Conservation (phyloP, 1,140 invertebrate species). For the Pinna nobilis region DNA sequence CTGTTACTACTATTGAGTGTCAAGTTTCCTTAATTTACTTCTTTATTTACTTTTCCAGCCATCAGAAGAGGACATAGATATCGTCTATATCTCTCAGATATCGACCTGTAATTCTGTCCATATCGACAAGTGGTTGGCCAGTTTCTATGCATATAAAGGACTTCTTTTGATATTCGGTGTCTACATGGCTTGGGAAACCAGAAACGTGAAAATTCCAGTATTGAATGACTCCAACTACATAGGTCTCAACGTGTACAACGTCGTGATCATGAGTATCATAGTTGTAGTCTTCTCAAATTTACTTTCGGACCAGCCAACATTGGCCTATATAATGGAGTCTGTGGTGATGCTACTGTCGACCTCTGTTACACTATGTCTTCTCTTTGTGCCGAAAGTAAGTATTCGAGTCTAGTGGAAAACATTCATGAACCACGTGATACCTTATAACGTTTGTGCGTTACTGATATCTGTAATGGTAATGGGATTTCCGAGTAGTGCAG, state of each 20-base stretch:
- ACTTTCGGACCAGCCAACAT: conserved; percentile 87
- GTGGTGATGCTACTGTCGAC: conserved; percentile 89
- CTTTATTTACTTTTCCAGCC: background rate
- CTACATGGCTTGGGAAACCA: conserved; percentile 72
- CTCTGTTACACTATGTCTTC: conserved; percentile 87
- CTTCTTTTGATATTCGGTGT: conserved; percentile 87
- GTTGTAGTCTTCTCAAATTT: conserved; percentile 90
- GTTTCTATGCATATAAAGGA: conserved; percentile 92
- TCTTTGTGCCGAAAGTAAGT: conserved; percentile 88
- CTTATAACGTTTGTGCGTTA: too few relatives aligned
- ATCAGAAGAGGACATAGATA: conserved; percentile 55
- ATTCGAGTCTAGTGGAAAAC: too few relatives aligned
- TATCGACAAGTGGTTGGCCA: conserved; percentile 89
- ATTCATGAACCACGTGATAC: too few relatives aligned
- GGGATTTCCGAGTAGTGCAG: too few relatives aligned
- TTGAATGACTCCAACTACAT: conserved; percentile 73
- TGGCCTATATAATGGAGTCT: conserved; percentile 89
- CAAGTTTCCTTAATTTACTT: too few relatives aligned
- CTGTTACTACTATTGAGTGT: too few relatives aligned
- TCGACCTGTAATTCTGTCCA: conserved; percentile 91
- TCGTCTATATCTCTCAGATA: conserved; percentile 92
- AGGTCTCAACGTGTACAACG: conserved; percentile 89
- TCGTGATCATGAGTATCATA: conserved; percentile 90
- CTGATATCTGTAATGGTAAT: too few relatives aligned
- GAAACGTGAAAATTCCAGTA: conserved; percentile 70